phyloP scores from a whole-genome alignment of 2,888 invertebrate genomes.

The Sacculina carcini region DNA sequence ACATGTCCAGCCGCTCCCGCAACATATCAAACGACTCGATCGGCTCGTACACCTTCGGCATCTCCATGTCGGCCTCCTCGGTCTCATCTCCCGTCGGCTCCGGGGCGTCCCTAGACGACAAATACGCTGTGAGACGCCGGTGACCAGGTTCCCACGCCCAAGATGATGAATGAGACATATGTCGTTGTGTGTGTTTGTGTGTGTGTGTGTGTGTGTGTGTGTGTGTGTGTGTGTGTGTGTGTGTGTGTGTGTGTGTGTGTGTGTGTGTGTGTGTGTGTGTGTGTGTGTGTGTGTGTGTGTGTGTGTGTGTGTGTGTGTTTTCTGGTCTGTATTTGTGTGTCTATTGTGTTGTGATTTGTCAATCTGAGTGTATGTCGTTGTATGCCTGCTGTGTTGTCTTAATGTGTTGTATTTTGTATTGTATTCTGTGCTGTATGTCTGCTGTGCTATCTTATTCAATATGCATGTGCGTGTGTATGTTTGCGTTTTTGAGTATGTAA shows the following conservation, averaged over 20 bases:
- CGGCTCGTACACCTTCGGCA: constrained; percentile 87
- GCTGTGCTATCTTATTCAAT: no score
- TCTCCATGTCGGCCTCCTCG: constrained; percentile 83
- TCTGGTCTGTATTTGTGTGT: no score
- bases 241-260: neutral
- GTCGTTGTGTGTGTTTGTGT: neutral
- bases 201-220: no score
- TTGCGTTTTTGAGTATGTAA: no score
- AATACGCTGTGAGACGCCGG: neutral
- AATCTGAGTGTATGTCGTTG: no score
- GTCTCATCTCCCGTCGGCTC: constrained; percentile 94
- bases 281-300: neutral
- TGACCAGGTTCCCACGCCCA: neutral
- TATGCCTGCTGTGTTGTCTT: no score
- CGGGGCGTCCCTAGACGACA: constrained; percentile 50
- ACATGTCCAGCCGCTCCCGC: constrained; percentile 64
- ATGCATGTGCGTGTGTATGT: no score
- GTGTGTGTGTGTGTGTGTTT: no score
- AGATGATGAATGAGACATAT: neutral
- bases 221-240: no score
- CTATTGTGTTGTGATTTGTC: no score
- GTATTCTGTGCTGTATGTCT: no score
- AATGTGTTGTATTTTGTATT: no score
- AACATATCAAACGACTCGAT: constrained; percentile 52
- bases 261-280: neutral